Evolutionary conservation across 2,888 invertebrate genomes (phyloP).

Genomic region (Linnaemya tessellans): DNA sequence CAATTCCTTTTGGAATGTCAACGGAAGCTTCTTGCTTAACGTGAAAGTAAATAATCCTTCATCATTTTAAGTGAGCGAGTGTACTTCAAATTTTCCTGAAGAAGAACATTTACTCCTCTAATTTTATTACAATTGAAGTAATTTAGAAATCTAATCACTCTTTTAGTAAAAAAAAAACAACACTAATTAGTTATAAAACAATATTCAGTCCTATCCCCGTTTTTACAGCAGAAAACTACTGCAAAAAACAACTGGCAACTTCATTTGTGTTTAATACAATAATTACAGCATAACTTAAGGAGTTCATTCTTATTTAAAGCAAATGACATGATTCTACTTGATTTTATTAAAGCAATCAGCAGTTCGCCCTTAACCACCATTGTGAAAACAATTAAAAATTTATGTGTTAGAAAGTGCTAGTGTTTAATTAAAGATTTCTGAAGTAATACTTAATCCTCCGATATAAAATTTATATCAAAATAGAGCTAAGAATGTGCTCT

Average conservation of each 20-base stretch:
- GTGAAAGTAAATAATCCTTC: too few species aligned
- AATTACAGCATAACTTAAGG: neutral
- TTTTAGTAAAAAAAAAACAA: too few species aligned
- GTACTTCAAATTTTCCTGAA: too few species aligned
- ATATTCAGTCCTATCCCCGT: too few species aligned
- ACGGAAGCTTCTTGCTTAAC: too few species aligned
- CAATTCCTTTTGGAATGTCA: too few species aligned
- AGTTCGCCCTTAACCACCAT: neutral
- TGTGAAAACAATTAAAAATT: neutral
- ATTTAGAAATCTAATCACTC: too few species aligned
- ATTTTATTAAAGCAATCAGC: neutral
- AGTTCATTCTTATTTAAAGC: neutral
- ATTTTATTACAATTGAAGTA: too few species aligned
- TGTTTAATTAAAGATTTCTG: conserved; percentile 4
- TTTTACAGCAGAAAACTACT: neutral
- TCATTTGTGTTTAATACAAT: neutral
- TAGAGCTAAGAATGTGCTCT: neutral
- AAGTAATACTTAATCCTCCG: neutral
- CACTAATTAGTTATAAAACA: too few species aligned
- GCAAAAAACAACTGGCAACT: neutral
- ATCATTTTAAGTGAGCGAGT: too few species aligned
- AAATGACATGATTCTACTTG: neutral
- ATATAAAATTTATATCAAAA: conserved; percentile 5
- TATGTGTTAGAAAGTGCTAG: neutral
- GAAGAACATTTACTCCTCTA: too few species aligned